Evolutionary conservation across 2,888 invertebrate genomes (phyloP), one percentile per base, ranked within the genome.

Genomic region (Fragum fragum): DNA sequence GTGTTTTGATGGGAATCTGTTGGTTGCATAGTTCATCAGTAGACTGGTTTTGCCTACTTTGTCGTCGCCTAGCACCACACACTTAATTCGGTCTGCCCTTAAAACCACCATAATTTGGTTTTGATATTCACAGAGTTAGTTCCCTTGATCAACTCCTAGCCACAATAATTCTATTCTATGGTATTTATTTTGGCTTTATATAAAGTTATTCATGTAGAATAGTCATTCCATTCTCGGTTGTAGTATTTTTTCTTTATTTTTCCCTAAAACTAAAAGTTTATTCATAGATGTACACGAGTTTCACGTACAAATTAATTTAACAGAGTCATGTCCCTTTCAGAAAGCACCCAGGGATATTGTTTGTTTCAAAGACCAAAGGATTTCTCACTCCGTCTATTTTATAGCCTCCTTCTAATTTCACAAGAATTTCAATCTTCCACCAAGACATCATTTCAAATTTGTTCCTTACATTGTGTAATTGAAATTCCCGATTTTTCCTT

Each of bases 21-120:
- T 90, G 0, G 91, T 90, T 9, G 91, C 90, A 78, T 91, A 91
- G 47, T 89, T 87, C 83, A 90, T 84, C 28, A 91, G 76, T 87
- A 91, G 85, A 53, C 90, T 90, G 26, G 91, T 91, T 78, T 91
- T 91, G 9, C 91, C 91, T 21, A 91, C 90, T 21, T 85, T 83
- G 36, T 90, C 90, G 63, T 91, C 91, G 1, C 91, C 91, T 0
- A 91, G 87, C 23, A 91, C 91, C 29, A 90, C 90, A 83, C 90
- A 90, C 61, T 89, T 89, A 2, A 89, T 87, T 21, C 73, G 55
- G 69, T 80, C 77, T 32, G 78, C 73, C 73, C 80, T 70, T 52
- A 80, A 28, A 21, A 80, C 69, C 57, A 82, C 80, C 85, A 82
- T 82, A 21, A 14, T 72, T 16, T 11, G 29, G 32, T 28, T 21